Evolutionary conservation across 2,113 vertebrate genomes (phyloP).

Genomic region (Pachyramphus minor): DNA sequence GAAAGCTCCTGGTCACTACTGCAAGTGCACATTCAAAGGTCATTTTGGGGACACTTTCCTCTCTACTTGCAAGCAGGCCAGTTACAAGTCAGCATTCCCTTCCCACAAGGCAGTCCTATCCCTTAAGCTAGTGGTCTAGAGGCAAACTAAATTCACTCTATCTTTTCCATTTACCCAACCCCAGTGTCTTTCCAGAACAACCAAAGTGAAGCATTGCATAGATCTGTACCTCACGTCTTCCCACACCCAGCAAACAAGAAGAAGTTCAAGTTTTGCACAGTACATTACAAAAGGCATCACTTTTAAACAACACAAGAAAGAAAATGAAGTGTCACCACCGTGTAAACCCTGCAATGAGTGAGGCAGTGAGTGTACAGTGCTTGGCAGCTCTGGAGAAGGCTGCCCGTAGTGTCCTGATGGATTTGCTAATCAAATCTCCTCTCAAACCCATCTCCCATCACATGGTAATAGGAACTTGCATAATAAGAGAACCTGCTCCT

Average conservation of each 20-base stretch:
- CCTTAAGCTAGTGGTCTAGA: background rate
- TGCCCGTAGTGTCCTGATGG: background rate
- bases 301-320: background rate
- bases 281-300: slow-evolving; percentile 2
- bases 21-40: background rate
- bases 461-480: background rate
- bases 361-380: background rate
- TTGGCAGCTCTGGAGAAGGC: background rate
- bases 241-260: background rate
- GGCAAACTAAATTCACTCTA: background rate
- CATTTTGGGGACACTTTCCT: background rate
- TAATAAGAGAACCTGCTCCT: background rate
- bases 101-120: background rate
- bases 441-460: background rate
- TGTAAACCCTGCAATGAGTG: background rate
- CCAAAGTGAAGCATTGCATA: slow-evolving; percentile 37
- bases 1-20: background rate
- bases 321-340: background rate
- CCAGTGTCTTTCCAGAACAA: background rate
- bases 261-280: slow-evolving; percentile 16
- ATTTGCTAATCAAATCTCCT: background rate
- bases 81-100: background rate
- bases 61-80: background rate
- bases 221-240: background rate
- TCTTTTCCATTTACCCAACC: background rate